phyloP scores from a whole-genome alignment of 2,888 invertebrate genomes.

The Gymnoscelis rufifasciata region DNA sequence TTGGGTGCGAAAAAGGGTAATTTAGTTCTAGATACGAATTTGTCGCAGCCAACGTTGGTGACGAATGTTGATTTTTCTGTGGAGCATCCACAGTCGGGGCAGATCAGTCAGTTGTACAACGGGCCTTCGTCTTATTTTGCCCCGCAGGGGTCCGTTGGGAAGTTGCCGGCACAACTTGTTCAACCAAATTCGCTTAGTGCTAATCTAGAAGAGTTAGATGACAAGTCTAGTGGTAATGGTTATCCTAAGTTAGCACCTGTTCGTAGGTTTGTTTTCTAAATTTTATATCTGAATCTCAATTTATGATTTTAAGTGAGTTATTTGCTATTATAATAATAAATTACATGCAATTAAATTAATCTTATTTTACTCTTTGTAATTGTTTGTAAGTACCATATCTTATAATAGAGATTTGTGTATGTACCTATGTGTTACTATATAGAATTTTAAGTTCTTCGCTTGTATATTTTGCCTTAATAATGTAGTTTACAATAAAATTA shows the following conservation, averaged over 20 bases:
- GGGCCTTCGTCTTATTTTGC: conserved; percentile 70
- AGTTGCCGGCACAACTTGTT: conserved; percentile 39
- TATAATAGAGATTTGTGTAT: too few relatives aligned
- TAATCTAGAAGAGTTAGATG: conserved; percentile 59
- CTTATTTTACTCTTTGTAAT: too few relatives aligned
- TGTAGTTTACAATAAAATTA: too few relatives aligned
- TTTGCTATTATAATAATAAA: too few relatives aligned
- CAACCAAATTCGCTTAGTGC: conserved; percentile 42
- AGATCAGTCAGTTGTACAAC: conserved; percentile 47
- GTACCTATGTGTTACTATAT: too few relatives aligned
- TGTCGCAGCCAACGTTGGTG: conserved; percentile 37
- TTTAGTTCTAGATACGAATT: conserved; percentile 33
- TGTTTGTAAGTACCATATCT: too few relatives aligned
- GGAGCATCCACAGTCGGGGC: conserved; percentile 45
- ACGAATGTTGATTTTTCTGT: conserved; percentile 50
- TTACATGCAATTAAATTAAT: too few relatives aligned
- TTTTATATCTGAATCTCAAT: too few relatives aligned
- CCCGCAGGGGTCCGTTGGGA: conserved; percentile 64
- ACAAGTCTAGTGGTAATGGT: conserved; percentile 41
- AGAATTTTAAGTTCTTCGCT: too few relatives aligned
- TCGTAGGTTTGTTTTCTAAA: conserved; percentile 46
- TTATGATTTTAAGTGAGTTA: too few relatives aligned
- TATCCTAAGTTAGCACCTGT: conserved; percentile 51
- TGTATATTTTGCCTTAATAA: too few relatives aligned
- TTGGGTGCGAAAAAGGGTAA: conserved; percentile 34